These are phyloP conservation scores for Oncorhynchus keta DNA, from an alignment of 2,113 vertebrate genomes.

Conservation along the genomic window DNA sequence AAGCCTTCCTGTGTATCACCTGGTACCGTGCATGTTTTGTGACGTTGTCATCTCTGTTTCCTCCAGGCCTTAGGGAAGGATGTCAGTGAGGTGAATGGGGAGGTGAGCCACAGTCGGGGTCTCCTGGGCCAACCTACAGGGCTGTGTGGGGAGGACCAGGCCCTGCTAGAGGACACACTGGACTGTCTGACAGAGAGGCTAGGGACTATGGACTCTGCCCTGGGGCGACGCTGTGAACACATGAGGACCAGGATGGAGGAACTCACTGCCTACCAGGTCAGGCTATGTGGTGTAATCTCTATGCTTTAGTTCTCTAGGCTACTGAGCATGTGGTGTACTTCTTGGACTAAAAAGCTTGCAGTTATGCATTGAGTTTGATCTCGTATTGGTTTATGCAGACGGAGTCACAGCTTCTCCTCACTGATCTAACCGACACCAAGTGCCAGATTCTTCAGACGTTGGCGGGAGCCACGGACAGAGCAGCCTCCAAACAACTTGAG, in stretches of 20 bases:
- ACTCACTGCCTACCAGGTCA: conserved; percentile 86
- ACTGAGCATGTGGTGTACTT: not conserved
- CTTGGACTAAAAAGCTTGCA: not conserved
- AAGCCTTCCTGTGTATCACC: no score
- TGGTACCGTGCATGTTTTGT: no score
- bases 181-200: conserved; percentile 82
- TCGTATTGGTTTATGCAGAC: conserved; percentile 70
- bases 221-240: conserved; percentile 81
- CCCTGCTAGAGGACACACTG: conserved; percentile 84
- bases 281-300: not conserved
- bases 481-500: conserved; percentile 88
- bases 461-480: conserved; percentile 79
- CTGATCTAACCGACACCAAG: conserved; percentile 85
- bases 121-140: conserved; percentile 75
- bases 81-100: conserved; percentile 83
- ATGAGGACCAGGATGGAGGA: conserved; percentile 85
- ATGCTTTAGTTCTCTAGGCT: not conserved
- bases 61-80: conserved; percentile 82
- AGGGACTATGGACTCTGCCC: conserved; percentile 76
- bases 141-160: conserved; percentile 72
- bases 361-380: not conserved
- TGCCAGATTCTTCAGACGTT: conserved; percentile 87
- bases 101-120: conserved; percentile 82
- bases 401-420: conserved; percentile 85
- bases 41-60: conserved; percentile 25